A percentile compares a stretch with the other conserved stretches of the same genome.
phyloP scores from a whole-genome alignment of 2,888 invertebrate genomes.

The Ophion obscuratus region DNA sequence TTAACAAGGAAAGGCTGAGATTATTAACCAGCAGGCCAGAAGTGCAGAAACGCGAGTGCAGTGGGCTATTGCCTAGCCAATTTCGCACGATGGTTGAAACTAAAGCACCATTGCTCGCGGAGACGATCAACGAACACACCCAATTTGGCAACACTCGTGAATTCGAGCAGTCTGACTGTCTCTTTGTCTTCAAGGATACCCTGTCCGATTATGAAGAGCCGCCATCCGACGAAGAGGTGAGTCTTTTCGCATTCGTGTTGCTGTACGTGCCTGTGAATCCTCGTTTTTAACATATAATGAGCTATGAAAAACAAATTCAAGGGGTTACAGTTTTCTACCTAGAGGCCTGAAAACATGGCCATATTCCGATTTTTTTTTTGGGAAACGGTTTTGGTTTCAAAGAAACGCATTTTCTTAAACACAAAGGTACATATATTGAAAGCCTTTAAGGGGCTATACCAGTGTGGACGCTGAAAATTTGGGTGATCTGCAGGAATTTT shows the following conservation, averaged over 20 bases:
- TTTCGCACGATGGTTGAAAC: constrained; percentile 77
- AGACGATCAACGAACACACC: constrained; percentile 77
- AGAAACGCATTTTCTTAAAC: no score
- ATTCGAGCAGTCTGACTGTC: constrained; percentile 80
- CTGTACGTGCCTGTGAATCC: background rate
- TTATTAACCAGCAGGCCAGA: constrained; percentile 43
- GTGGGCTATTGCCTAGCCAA: constrained; percentile 39
- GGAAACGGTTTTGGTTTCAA: no score
- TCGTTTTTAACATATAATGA: no score
- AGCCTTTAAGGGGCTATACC: no score
- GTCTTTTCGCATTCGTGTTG: background rate
- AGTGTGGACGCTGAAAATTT: no score
- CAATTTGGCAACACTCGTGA: constrained; percentile 81
- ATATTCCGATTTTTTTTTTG: no score
- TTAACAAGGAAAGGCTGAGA: constrained; percentile 41
- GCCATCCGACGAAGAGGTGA: constrained; percentile 79
- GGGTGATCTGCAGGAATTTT: no score
- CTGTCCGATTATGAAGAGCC: constrained; percentile 82
- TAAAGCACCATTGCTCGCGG: constrained; percentile 44
- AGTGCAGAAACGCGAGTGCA: no score
- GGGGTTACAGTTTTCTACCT: no score
- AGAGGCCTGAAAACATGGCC: no score
- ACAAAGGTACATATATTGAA: no score
- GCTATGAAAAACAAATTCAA: no score
- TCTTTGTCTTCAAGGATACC: constrained; percentile 82